Base-by-base conservation (phyloP, 1,140 invertebrate genomes). In the Pogonognathellus flavescens region DNA sequence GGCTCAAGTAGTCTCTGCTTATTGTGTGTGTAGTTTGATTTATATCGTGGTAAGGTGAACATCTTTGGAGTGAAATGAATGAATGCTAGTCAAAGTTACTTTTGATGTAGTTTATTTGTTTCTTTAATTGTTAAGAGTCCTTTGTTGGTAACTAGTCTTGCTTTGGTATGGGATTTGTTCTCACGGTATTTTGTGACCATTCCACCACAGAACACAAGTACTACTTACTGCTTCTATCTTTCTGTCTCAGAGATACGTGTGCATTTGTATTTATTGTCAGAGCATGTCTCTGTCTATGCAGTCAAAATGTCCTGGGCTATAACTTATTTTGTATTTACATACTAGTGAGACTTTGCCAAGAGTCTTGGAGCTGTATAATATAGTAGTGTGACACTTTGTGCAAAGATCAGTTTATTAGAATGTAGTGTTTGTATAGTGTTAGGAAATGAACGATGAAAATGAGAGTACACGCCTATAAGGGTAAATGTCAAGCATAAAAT, bases 91-190 rank as follows among this genome's bases (percentile, higher is more conserved):
- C 70, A 76, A n/a, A 76, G 70, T 76, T 76, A 76, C 70, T 76
- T 76, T 76, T 76, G 70, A 76, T 76, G 70, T 76, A 76, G 70
- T 76, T 76, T 76, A 76, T 76, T 76, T 76, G 70, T 76, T 76
- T 76, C 70, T 76, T 76, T 76, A 76, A 76, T 76, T 76, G 70
- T 76, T 49, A 49, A 50, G 31, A 76, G 70, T 31, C 41, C 70
- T 76, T 76, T 76, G 70, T 76, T 76, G 41, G 70, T 50, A 49
- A 76, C 41, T 50, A 49, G 9, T 31, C 62, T 31, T 13, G 31
- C 13, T 76, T 70, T 76, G 41, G 25, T 7, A n/a, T 41, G 41
- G 70, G 70, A 41, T 76, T 76, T 50, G 31, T 76, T 76, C 70
- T 76, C 70, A 76, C 70, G 70, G 25, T 76, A 76, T 70, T 70